Base-by-base conservation (phyloP, 1,140 invertebrate genomes). In the Eurosta solidaginis region DNA sequence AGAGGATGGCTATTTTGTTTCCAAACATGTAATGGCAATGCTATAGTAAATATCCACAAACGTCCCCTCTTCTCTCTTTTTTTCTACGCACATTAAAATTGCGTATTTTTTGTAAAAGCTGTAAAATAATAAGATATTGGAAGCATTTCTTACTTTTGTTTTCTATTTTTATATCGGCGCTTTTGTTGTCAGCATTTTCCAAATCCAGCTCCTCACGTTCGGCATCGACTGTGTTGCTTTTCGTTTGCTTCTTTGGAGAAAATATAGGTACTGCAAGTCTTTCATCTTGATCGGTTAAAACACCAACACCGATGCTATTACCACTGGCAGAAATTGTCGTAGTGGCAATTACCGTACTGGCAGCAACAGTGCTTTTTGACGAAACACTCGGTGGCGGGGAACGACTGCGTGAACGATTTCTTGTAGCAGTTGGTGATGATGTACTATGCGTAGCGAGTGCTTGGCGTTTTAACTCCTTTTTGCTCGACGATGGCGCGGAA, bases 361-460 rank as follows among this genome's bases (percentile, higher is more conserved):
- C n/a, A n/a, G n/a, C n/a, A n/a, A n/a, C n/a, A n/a, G n/a, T n/a
- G n/a, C n/a, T n/a, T n/a, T n/a, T n/a, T n/a, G n/a, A n/a, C 45
- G 1, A 9, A 17, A 40, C 7, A 17, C 3, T 68, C 25, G 17
- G 20, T 40, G 44, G 33, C 5, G 84, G 84, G 6, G 84, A 86
- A 22, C 83, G 84, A 78, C 84, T 86, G 12, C 83, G 83, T n/a
- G 84, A 86, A 36, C 82, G 81, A 40, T 10, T 59, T 54, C 73
- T 76, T 63, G 10, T 54, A 36, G 4, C 50, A 33, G 25, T 76
- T 27, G 45, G 47, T 5, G 85, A 54, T 63, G 81, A 82, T 25
- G 79, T 80, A 44, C 77, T 80, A 81, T 17, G 80, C 44, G 14
- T 75, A 80, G 12, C 40, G n/a, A 40, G 59, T 40, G 59, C 12